phyloP scores from a whole-genome alignment of 2,113 vertebrate species.

The Phalacrocorax aristotelis region DNA sequence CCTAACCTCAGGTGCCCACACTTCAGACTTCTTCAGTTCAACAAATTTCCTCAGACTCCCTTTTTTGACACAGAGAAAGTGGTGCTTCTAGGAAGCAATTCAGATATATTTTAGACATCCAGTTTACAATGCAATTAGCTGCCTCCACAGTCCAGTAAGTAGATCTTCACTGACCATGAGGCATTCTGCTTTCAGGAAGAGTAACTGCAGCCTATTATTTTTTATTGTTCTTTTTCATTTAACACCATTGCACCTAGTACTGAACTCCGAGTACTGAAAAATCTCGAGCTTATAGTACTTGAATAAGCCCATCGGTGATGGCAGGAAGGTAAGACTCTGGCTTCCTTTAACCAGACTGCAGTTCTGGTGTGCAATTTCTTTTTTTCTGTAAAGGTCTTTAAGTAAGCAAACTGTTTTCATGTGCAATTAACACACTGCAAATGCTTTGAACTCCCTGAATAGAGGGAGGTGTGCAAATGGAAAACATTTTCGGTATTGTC shows the following conservation, averaged over 20 bases:
- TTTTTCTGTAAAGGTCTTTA: neutral
- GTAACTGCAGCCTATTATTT: neutral
- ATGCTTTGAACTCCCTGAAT: neutral
- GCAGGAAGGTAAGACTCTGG: neutral
- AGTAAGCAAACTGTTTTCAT: neutral
- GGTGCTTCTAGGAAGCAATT: neutral
- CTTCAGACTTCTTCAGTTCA: neutral
- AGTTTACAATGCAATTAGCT: neutral
- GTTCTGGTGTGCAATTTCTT: neutral
- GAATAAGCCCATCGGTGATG: fast-evolving
- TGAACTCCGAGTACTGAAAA: neutral
- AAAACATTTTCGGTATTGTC: neutral
- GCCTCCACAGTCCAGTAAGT: neutral
- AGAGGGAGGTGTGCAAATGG: neutral
- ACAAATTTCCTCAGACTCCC: neutral
- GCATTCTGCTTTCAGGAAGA: neutral
- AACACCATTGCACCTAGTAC: neutral
- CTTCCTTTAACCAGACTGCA: neutral
- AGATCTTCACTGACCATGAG: neutral
- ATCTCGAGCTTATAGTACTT: neutral
- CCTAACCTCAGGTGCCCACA: neutral
- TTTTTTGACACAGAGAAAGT: neutral
- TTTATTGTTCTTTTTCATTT: neutral
- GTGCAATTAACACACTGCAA: neutral
- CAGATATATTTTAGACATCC: neutral